A percentile compares a stretch with the other conserved stretches of the same genome.
These are phyloP conservation scores for Augochlora pura DNA, from an alignment of 1,140 invertebrate genomes.

Conservation along the genomic window DNA sequence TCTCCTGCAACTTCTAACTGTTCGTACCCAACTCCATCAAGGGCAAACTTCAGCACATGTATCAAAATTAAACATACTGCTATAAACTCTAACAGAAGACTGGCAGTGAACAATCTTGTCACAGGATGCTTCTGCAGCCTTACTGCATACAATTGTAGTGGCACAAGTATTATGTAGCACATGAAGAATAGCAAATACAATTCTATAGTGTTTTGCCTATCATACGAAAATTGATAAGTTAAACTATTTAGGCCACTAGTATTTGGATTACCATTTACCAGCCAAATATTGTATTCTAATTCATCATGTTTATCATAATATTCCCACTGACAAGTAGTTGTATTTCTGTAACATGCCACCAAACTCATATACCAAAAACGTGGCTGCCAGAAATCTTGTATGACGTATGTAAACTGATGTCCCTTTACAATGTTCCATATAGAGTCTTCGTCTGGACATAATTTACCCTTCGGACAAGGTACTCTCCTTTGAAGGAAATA, in stretches of 20 bases:
- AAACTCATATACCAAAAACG: slow-evolving; percentile 98
- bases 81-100: slow-evolving; percentile 91
- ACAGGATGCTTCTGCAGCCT: slow-evolving; percentile 93
- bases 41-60: slow-evolving; percentile 94
- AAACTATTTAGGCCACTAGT: slow-evolving; percentile 90
- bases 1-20: slow-evolving; percentile 92
- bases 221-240: slow-evolving; percentile 97
- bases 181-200: slow-evolving; percentile 94
- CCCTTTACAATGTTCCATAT: slow-evolving; percentile 91
- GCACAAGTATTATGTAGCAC: slow-evolving; percentile 92
- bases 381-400: slow-evolving; percentile 92
- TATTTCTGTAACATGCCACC: slow-evolving; percentile 93
- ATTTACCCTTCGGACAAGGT: slow-evolving; percentile 88
- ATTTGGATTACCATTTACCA: slow-evolving; percentile 97
- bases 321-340: slow-evolving; percentile 90
- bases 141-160: slow-evolving; percentile 94
- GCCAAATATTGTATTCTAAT: slow-evolving; percentile 95
- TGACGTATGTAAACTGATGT: slow-evolving; percentile 96
- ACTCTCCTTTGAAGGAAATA: slow-evolving; percentile 83
- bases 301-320: slow-evolving; percentile 83
- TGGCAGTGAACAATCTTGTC: slow-evolving; percentile 94
- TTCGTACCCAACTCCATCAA: slow-evolving; percentile 92
- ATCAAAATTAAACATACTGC: slow-evolving; percentile 92
- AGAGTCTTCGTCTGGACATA: slow-evolving; percentile 94
- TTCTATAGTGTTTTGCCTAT: slow-evolving; percentile 95